Conservation (phyloP, 2,888 invertebrate genomes). For the Limnephilus marmoratus region DNA sequence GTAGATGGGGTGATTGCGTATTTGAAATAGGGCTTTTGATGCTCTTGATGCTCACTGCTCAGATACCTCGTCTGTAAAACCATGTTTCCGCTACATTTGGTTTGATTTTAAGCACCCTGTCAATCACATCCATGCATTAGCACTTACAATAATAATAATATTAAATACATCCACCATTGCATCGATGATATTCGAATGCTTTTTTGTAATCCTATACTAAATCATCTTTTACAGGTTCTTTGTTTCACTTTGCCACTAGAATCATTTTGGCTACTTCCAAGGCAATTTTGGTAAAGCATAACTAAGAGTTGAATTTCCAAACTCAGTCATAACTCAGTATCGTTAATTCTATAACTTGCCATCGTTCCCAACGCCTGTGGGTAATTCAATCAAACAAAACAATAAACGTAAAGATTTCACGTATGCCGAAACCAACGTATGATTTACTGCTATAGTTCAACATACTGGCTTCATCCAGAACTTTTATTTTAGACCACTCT, state of each 20-base stretch:
- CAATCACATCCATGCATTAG: neutral
- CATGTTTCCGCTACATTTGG: too few relatives aligned
- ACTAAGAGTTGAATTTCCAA: neutral
- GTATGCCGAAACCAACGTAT: neutral
- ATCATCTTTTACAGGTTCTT: neutral
- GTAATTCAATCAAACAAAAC: constrained; percentile 9
- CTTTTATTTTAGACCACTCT: constrained; percentile 30
- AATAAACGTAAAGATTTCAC: constrained; percentile 17
- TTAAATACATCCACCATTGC: neutral
- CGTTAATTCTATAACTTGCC: neutral
- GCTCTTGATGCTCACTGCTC: too few relatives aligned
- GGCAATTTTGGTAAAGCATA: neutral
- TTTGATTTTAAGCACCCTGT: neutral
- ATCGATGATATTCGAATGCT: too few relatives aligned
- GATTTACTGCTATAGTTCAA: constrained; percentile 35
- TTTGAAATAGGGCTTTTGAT: neutral
- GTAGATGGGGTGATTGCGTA: neutral
- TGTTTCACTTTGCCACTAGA: neutral
- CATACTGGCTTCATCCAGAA: neutral
- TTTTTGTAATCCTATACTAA: neutral
- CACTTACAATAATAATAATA: neutral
- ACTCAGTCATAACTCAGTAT: neutral
- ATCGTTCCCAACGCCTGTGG: neutral
- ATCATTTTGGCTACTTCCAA: too few relatives aligned
- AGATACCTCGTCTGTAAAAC: neutral